Conservation (phyloP, 1,140 invertebrate genomes). For the Drosophila watanabei region DNA sequence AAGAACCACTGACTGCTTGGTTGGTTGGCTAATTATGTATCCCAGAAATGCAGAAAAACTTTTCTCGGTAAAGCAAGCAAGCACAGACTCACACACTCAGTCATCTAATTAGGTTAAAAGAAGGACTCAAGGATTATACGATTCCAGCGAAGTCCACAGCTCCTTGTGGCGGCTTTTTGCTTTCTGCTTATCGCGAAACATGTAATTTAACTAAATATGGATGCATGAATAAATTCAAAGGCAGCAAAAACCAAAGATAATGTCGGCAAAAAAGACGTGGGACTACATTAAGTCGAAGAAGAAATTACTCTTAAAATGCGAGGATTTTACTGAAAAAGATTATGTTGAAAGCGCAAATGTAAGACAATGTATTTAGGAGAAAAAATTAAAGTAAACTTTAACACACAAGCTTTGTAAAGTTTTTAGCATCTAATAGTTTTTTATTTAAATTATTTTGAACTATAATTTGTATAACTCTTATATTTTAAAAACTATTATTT, state of each 20-base stretch:
- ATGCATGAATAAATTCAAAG: constrained; percentile 73
- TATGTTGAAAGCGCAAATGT: background rate
- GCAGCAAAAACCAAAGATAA: constrained; percentile 28
- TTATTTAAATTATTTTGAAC: too few species aligned
- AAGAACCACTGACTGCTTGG: constrained; percentile 19
- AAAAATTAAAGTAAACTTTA: background rate
- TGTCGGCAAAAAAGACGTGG: background rate
- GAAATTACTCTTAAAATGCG: background rate
- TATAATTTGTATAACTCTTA: background rate
- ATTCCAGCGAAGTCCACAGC: background rate
- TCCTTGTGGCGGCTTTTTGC: constrained; percentile 12
- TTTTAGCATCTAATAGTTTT: background rate
- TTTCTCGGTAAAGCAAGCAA: constrained; percentile 43
- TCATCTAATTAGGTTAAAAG: constrained; percentile 68
- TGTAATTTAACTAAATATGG: constrained; percentile 77
- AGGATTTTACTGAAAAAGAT: background rate
- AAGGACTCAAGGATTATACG: constrained; percentile 29
- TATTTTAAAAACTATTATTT: background rate
- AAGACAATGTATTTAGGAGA: background rate
- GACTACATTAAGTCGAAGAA: background rate
- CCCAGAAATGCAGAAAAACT: constrained; percentile 23
- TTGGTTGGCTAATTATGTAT: constrained; percentile 59
- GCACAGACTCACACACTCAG: constrained; percentile 36
- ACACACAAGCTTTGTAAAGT: rapidly evolving
- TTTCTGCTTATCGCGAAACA: constrained; percentile 58